Evolutionary conservation across 2,113 vertebrate genomes (phyloP), one percentile per base, ranked within the genome.

Genomic region (Semicossyphus pulcher): DNA sequence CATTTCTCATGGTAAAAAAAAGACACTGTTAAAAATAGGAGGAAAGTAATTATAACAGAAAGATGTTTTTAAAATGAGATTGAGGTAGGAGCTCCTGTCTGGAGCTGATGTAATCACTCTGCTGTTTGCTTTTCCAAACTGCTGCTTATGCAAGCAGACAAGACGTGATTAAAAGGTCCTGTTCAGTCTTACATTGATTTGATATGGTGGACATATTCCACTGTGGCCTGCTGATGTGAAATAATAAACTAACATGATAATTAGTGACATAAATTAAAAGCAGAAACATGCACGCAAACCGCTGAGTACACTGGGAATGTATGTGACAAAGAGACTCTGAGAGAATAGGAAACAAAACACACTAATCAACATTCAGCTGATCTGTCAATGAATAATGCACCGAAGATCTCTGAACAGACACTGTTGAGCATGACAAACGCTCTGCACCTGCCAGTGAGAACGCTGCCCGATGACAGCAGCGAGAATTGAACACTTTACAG

Each of bases 31-130:
- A 44, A 48, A 36, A 32, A 3, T 36, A 10, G 8, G 8, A 36
- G 8, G 37, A 32, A 59, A 74, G 48, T 71, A 73, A 79, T 69
- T 61, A 79, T 37, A 79, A 58, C 29, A 42, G 67, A 71, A 70
- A 81, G 67, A 81, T 87, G 82, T 80, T 85, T 78, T 68, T 66
- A 31, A 66, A 76, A 81, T 83, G 18, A 77, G 53, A 76, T 72
- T 63, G 53, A 63, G 69, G 59, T 68, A 10, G 64, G 73, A 57
- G 71, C 85, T 62, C 74, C 57, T 64, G 80, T 85, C 45, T 53
- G 60, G 37, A 14, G 57, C 62, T 67, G 68, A 84, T 48, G 53
- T 56, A 63, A 78, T 76, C 81, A 70, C 60, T 1, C 1, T 56
- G 53, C 58, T 48, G 53, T 84, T 52, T 80, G 37, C 52, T 67